Evolutionary conservation across 2,888 invertebrate genomes (phyloP).

Genomic region (Acanthosoma haemorrhoidale): DNA sequence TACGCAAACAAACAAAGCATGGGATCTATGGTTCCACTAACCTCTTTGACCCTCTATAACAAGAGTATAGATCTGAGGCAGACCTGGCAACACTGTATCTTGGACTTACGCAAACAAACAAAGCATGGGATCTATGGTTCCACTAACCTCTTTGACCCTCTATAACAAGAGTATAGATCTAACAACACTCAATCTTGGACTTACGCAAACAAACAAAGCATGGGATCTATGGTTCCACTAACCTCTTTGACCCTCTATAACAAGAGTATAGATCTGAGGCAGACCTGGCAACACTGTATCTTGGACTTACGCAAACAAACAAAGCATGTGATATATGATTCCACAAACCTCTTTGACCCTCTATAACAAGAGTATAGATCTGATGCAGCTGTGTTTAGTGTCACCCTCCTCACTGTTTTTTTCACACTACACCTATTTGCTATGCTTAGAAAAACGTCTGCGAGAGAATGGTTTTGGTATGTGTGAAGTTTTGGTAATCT

Average conservation of each 20-base stretch:
- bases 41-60: not conserved
- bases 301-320: not conserved
- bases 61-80: slow-evolving; percentile 36
- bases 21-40: not conserved
- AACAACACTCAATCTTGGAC: too few species aligned
- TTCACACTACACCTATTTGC: slow-evolving; percentile 20
- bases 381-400: slow-evolving; percentile 35
- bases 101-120: too few species aligned
- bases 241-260: too few species aligned
- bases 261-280: too few species aligned
- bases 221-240: too few species aligned
- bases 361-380: slow-evolving; percentile 32
- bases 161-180: too few species aligned
- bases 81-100: too few species aligned
- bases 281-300: too few species aligned
- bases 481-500: too few species aligned
- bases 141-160: too few species aligned
- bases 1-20: not conserved
- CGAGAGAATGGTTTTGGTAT: not conserved
- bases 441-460: not conserved
- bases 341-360: not conserved
- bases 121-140: too few species aligned
- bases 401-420: slow-evolving; percentile 42
- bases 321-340: not conserved
- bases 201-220: too few species aligned